A percentile compares a stretch with the other conserved stretches of the same genome.
Conservation (phyloP, 53 echinoderm and acorn worm species). For the Temnopleurus reevesii region DNA sequence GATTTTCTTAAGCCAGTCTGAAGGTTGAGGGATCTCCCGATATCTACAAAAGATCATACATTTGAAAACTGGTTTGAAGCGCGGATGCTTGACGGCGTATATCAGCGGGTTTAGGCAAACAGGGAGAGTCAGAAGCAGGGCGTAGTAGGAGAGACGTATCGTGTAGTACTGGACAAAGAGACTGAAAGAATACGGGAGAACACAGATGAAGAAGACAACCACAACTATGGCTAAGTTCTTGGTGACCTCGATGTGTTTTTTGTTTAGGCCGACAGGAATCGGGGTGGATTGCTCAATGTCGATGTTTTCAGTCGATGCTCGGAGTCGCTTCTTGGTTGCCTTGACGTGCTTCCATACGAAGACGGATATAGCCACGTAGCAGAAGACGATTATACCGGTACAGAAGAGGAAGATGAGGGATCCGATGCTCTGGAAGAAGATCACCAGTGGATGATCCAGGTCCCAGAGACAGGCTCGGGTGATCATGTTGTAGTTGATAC, state of each 20-base stretch:
- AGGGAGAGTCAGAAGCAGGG: slow-evolving; percentile 15
- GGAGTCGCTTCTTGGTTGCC: neutral
- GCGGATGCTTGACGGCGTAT: slow-evolving; percentile 35
- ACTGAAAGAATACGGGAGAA: neutral
- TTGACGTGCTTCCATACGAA: neutral
- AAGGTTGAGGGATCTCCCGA: slow-evolving; percentile 37
- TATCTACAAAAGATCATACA: slow-evolving; percentile 24
- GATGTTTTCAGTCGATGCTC: neutral
- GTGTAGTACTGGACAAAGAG: neutral
- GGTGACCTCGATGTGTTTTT: slow-evolving; percentile 41
- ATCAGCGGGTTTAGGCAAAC: slow-evolving; percentile 29
- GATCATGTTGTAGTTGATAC: neutral
- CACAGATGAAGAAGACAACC: slow-evolving; percentile 33
- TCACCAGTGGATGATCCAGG: neutral
- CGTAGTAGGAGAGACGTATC: no score
- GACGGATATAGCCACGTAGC: neutral
- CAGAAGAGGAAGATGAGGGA: neutral
- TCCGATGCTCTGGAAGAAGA: neutral
- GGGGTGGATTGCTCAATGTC: neutral
- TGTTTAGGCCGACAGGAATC: neutral
- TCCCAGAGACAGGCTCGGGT: neutral
- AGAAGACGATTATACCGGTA: neutral
- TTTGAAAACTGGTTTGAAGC: slow-evolving; percentile 38
- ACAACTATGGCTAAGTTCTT: slow-evolving; percentile 44
- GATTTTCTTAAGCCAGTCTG: slow-evolving; percentile 26